Conservation (phyloP, 2,113 vertebrate species). For the Motacilla tschutschensis region DNA sequence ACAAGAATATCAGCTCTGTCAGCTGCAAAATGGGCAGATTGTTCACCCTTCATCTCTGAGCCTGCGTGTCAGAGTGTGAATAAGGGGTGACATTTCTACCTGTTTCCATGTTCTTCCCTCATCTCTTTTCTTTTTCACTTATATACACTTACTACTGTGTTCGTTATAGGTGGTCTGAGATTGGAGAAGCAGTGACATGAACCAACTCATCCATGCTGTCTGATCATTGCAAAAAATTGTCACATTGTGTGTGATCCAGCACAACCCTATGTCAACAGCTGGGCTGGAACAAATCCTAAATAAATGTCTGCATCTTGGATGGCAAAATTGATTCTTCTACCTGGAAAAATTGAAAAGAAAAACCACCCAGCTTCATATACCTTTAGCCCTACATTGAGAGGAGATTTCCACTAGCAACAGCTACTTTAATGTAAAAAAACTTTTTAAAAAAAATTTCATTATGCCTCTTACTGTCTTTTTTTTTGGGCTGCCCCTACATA, state of each 20-base stretch:
- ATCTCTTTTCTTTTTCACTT: background rate
- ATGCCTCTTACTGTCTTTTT: background rate
- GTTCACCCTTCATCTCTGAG: background rate
- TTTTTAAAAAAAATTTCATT: background rate
- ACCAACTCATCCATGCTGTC: background rate
- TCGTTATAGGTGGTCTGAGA: background rate
- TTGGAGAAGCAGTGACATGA: background rate
- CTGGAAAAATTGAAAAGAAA: background rate
- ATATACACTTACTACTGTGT: background rate
- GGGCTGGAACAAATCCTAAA: background rate
- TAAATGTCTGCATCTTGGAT: background rate
- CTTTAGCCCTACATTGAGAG: accelerated
- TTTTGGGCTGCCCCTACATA: background rate
- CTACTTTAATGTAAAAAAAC: background rate
- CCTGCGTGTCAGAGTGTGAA: background rate
- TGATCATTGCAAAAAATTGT: background rate
- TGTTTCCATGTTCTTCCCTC: background rate
- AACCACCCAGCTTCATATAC: background rate
- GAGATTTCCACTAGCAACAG: background rate
- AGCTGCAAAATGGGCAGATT: background rate
- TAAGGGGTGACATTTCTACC: background rate
- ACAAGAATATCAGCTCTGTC: background rate
- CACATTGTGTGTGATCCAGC: accelerated
- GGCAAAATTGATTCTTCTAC: background rate
- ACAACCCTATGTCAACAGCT: accelerated